Conservation (phyloP, 2,797 vertebrate species). For the Urophycis tenuis region DNA sequence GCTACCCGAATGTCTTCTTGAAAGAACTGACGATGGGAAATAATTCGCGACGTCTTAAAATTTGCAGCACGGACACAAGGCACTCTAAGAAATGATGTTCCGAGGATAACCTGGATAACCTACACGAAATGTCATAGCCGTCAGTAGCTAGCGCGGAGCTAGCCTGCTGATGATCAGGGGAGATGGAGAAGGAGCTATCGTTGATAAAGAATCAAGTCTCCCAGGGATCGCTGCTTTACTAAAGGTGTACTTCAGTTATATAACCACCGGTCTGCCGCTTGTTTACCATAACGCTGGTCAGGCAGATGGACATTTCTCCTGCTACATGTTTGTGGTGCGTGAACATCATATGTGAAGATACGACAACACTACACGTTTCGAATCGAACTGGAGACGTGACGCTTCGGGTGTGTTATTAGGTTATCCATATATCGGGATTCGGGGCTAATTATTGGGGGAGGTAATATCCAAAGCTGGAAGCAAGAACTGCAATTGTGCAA, state of each 20-base stretch:
- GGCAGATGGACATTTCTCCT: constrained; percentile 50
- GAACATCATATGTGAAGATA: not conserved
- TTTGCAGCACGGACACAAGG: constrained; percentile 45
- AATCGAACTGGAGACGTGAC: not conserved
- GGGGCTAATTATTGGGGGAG: not conserved
- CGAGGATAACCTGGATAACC: constrained; percentile 70
- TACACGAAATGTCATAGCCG: constrained; percentile 62
- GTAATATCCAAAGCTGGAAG: not conserved
- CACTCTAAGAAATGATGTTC: constrained; percentile 48
- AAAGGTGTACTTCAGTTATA: constrained; percentile 56
- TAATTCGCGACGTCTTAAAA: constrained; percentile 29
- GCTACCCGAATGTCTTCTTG: not conserved
- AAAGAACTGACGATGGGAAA: constrained; percentile 56
- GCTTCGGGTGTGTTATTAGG: not conserved
- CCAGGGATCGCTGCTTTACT: constrained; percentile 28
- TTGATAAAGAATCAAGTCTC: constrained; percentile 18
- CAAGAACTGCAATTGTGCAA: not conserved
- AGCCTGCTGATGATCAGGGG: constrained; percentile 51
- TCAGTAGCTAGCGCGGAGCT: constrained; percentile 15
- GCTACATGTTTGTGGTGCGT: not conserved
- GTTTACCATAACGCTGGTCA: constrained; percentile 11
- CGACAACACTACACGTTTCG: not conserved
- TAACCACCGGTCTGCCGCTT: constrained; percentile 49
- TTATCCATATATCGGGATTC: not conserved
- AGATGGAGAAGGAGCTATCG: constrained; percentile 56